Base-by-base conservation (phyloP, 2,888 invertebrate genomes). In the Papilio elwesi region DNA sequence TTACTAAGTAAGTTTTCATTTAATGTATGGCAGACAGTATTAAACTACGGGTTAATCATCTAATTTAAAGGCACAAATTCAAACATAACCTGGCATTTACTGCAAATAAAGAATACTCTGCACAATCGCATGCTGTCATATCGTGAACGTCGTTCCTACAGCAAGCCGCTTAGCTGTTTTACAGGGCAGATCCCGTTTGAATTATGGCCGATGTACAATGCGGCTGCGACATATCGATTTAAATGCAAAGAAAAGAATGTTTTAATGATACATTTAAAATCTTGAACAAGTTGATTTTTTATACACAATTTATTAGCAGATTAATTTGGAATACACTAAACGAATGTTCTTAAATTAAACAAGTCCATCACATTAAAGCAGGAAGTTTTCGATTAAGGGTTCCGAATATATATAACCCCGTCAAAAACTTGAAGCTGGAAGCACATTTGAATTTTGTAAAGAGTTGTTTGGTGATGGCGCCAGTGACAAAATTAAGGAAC, bases 151-250 rank as follows among this genome's bases (percentile, higher is more conserved):
- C 11, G 38, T 59, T 59, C 13, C 7, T 57, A 36, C 57, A 57
- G 57, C 13, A 38, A n/a, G 59, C 59, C 59, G 59, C 59, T 59
- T 59, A n/a, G 8, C n/a, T n/a, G 38, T 38, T 59, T 3, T 51
- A n/a, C 59, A 59, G 59, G 36, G 36, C 57, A 38, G 36, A 59
- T 59, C 59, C 59, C 38, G 9, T 38, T 59, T 59, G 59, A 59
- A 59, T 38, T 59, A 59, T 59, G 9, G 59, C 59, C 36, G 59
- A 9, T 9, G n/a, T 36, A 13, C 59, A 59, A 38, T 8, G 57
- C 2, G 36, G 36, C 59, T n/a, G 36, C 57, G 59, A 59, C 59
- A 59, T 59, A 59, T 59, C n/a, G 59, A 38, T 59, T 38, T n/a
- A 59, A 38, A 59, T 38, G 38, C 16, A 59, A 59, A 38, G 26